These are phyloP conservation scores for Peromyscus eremicus DNA, from an alignment of 2,797 vertebrate species.

Conservation along the genomic window DNA sequence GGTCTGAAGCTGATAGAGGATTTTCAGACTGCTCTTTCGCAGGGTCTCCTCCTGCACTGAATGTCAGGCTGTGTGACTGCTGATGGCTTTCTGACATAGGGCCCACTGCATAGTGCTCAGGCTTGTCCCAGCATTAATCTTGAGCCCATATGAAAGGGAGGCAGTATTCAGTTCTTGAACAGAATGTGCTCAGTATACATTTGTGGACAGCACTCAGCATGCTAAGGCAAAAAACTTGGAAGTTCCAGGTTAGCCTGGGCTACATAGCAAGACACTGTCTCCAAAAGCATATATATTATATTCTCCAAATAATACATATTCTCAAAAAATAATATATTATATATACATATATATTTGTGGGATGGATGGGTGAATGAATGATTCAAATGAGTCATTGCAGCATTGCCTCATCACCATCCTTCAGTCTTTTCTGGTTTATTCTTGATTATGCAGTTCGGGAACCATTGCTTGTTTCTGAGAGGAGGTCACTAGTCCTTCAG, in stretches of 20 bases:
- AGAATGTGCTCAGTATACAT: constrained; percentile 52
- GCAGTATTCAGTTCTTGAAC: constrained; percentile 46
- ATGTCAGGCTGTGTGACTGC: not conserved
- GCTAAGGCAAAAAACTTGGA: not conserved
- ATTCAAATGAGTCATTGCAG: constrained; percentile 47
- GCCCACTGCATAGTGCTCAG: not conserved
- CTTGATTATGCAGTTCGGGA: constrained; percentile 59
- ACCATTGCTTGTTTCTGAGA: constrained; percentile 61
- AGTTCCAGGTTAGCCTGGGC: not conserved
- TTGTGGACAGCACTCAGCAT: not conserved
- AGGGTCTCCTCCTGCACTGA: constrained; percentile 2
- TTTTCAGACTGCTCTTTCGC: constrained; percentile 59
- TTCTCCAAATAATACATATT: not conserved
- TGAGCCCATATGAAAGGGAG: constrained; percentile 7
- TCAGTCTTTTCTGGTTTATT: constrained; percentile 64
- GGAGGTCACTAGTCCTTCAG: not conserved
- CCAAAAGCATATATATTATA: not conserved
- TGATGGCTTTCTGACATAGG: constrained; percentile 19
- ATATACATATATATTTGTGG: not conserved
- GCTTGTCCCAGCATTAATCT: constrained; percentile 49
- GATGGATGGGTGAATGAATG: constrained; percentile 63
- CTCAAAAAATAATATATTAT: not conserved
- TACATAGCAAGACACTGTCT: not conserved
- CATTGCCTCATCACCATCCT: constrained; percentile 33
- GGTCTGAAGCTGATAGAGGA: constrained; percentile 30